Conservation (phyloP, 64 coral and sea anemone genomes). For the Pachyseris speciosa region DNA sequence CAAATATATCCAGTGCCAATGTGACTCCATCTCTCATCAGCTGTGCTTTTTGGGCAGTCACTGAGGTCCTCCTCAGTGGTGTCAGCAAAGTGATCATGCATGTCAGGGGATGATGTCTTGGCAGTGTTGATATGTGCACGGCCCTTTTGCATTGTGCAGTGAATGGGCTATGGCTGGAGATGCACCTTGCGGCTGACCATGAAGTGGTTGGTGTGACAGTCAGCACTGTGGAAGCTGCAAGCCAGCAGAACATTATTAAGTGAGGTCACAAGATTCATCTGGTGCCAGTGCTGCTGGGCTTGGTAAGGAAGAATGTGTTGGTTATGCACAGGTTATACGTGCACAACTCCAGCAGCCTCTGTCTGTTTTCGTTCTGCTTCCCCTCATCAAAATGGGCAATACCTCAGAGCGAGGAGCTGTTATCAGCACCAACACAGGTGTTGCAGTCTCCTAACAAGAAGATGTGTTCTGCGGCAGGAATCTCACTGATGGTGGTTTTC, state of each 20-base stretch:
- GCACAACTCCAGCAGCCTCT: constrained; percentile 16
- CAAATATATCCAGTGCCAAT: too few species aligned
- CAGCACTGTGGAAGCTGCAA: constrained; percentile 39
- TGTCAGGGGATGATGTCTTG: neutral
- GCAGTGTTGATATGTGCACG: neutral
- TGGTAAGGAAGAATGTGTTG: constrained; percentile 19
- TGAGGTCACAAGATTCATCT: constrained; percentile 16
- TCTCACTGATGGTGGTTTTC: neutral
- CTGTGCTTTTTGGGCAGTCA: neutral
- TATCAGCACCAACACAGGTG: neutral
- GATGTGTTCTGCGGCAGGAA: neutral
- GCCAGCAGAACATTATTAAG: constrained; percentile 24
- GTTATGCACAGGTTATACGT: neutral
- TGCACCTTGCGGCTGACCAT: neutral
- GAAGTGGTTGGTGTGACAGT: constrained; percentile 46
- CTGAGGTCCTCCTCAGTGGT: constrained; percentile 6
- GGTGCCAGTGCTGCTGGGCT: constrained; percentile 1
- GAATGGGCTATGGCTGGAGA: neutral
- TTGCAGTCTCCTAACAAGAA: constrained; percentile 21
- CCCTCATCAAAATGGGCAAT: neutral
- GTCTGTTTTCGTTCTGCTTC: constrained; percentile 21
- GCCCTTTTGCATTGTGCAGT: neutral
- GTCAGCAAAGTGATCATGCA: neutral
- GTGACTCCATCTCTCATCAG: constrained; percentile 11
- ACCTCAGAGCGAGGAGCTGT: neutral